Evolutionary conservation across 1,140 invertebrate species (phyloP), one percentile per base, ranked within the genome.

Genomic region (Brachionus koreanus): DNA sequence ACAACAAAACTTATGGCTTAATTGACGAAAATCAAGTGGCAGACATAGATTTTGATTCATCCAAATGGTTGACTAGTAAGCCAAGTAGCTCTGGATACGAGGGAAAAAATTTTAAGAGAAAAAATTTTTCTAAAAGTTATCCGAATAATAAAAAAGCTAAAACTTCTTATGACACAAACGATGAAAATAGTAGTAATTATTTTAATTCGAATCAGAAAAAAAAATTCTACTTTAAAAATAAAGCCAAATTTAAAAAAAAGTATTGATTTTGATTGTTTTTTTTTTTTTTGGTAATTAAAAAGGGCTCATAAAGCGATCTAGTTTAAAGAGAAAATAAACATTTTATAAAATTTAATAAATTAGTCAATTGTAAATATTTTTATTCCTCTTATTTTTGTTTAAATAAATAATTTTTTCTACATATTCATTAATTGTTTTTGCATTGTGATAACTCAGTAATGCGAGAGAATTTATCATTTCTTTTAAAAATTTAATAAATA

Each of bases 181-280:
- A 43, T 46, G 37, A 12, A 5, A 46, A 46, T 74, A 46, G 16
- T n/a, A 74, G 25, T 39, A 74, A 46, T 46, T 25, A 74, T 46
- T 25, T 25, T 46, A 74, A 74, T 46, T 19, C 39, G 19, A 46
- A 74, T 74, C 39, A 74, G n/a, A 74, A 74, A 74, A 74, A 67
- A 23, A 67, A 74, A 74, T 74, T 46, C 43, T 46, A 23, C n/a
- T 74, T 74, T 46, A 74, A 74, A 74, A 74, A 74, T 43, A 74
- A 74, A 46, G 10, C 39, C 13, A 74, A 46, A 19, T 74, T 74
- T 74, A 74, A 74, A 19, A 74, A 74, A 74, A 74, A 74, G 9
- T 46, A 29, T 74, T 74, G 9, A 46, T 46, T 39, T 42, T 39
- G 16, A 16, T 39, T 23, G 5, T n/a, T 72, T 72, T 16, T 67